Base-by-base conservation (phyloP, 37 sponge, comb jelly and placozoan genomes). In the Petrosia ficiformis region DNA sequence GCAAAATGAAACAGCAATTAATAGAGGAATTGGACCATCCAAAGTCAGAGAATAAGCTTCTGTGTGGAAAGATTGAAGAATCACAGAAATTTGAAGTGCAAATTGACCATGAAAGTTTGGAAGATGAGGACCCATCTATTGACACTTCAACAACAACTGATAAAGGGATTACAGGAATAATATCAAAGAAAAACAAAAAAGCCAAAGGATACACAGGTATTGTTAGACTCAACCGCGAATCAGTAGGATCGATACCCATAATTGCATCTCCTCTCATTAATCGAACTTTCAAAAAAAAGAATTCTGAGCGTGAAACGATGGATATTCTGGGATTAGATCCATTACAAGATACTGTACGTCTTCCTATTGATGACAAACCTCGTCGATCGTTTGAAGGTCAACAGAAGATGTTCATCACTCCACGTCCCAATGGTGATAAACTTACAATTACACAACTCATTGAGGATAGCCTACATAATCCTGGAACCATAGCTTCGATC, bases 401-500 rank as follows among this genome's bases (percentile, higher is more conserved):
- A 41, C 24, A 4, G 52, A 8, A 32, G 3, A n/a, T n/a, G n/a
- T n/a, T n/a, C n/a, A n/a, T n/a, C n/a, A n/a, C n/a, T n/a, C n/a
- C n/a, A n/a, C 54, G 54, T 48, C 54, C 54, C 10, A 8, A 3
- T 6, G 24, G 65, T 25, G 40, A 33, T 25, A 34, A 48, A 21
- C 4, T 70, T 26, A 73, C 60, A 52, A 84, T 90, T 42, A 90
- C 85, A 2, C 77, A 80, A 0, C 59, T 90, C 42, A 82, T 90
- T 37, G 79, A 75, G 14, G 78, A 80, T 59, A 79, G 77, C 63
- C 56, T 84, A 3, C 34, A 24, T 31, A 84, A 90, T 36, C 90
- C 90, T 33, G 63, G 59, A 25, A 73, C 80, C 32, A 90, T 90
- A 56, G 72, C 85, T 57, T 42, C 78, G 34, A 90, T 90, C 0